Base-by-base conservation (phyloP, 2,888 invertebrate species). In the Xestia xanthographa region DNA sequence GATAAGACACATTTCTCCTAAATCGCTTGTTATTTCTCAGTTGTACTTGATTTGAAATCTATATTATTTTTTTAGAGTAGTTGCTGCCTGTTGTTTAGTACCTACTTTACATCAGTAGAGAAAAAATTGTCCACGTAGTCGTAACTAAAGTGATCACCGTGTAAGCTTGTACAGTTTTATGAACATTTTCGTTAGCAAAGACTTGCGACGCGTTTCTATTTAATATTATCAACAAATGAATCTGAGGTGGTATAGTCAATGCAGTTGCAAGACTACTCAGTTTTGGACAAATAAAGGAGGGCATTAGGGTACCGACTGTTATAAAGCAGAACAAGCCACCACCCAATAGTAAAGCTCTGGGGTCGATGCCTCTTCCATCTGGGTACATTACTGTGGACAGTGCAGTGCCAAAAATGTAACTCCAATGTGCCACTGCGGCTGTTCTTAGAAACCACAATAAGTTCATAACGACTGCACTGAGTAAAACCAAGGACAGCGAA, bases 401-500 rank as follows among this genome's bases (percentile, higher is more conserved):
- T 8, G 89, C 80, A n/a, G 86, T 84, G 26, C 93, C 94, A 56
- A 95, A 72, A 6, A 93, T 80, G 68, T 93, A 93, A 75, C 94
- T 93, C 94, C 94, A 95, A 71, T 94, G 94, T 26, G 92, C 93
- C 62, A 94, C 82, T 12, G 92, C 88, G 29, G 90, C 92, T 56
- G 93, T 84, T 9, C 93, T 90, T 50, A 93, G 53, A 14, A 92
- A 22, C 92, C 93, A 93, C 17, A 94, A 77, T 29, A 90, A 3
- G 77, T 92, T 92, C 2, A 90, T 68, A 66, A 90, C 20, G 1
- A 90, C 34, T 34, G 89, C 86, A 73, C 90, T 82, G 63, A 82
- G 84, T 12, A 91, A 5, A 26, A 90, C 58, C 14, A 90, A 0
- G 5, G 80, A 41, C 68, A 91, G 41, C 12, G 90, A 87, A 29